A percentile compares a stretch with the other conserved stretches of the same genome.
These are phyloP conservation scores for Polyommatus icarus DNA, from an alignment of 2,888 invertebrate genomes.

Conservation along the genomic window DNA sequence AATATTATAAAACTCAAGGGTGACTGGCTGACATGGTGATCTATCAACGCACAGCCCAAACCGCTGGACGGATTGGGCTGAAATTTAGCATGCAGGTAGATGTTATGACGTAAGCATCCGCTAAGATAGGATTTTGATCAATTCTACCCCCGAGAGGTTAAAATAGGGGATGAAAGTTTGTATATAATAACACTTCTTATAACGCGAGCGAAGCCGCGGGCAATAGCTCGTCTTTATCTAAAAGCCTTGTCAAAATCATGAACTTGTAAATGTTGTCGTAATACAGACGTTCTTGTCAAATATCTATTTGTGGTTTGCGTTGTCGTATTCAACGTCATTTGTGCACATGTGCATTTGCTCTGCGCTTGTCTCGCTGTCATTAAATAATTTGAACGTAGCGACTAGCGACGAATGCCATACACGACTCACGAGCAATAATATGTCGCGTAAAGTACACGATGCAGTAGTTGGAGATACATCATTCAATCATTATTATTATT, in stretches of 20 bases:
- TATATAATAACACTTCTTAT: too few species aligned
- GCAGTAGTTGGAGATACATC: not conserved
- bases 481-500: not conserved
- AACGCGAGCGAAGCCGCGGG: too few species aligned
- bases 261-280: not conserved
- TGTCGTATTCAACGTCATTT: not conserved
- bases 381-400: not conserved
- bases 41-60: too few species aligned
- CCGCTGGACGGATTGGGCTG: too few species aligned
- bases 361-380: not conserved
- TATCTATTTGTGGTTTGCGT: slow-evolving; percentile 14
- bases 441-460: not conserved
- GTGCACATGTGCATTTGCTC: slow-evolving; percentile 16
- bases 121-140: too few species aligned
- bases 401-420: not conserved
- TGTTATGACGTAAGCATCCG: too few species aligned
- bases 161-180: too few species aligned
- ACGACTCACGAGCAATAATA: not conserved
- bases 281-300: not conserved
- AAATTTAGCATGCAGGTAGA: too few species aligned
- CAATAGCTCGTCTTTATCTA: too few species aligned
- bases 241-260: not conserved
- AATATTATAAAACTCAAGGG: too few species aligned
- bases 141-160: too few species aligned
- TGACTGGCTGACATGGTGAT: too few species aligned